Evolutionary conservation across 1,140 invertebrate species (phyloP).

Genomic region (Melitaea cinxia): DNA sequence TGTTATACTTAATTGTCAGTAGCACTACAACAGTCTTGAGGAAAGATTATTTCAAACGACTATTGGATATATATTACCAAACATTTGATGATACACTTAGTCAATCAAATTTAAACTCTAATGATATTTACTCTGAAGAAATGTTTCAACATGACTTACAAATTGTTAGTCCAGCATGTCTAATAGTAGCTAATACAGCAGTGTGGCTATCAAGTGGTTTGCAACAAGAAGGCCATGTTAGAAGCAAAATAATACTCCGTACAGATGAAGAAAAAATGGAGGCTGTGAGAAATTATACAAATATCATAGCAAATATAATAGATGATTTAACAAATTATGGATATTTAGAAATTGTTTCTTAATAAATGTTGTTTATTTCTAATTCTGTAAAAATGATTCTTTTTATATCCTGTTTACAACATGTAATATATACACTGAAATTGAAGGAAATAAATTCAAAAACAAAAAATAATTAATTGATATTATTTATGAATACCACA

Average conservation of each 20-base stretch:
- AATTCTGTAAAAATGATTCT: neutral
- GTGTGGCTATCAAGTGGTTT: constrained; percentile 66
- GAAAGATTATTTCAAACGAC: constrained; percentile 42
- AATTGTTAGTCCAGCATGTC: constrained; percentile 57
- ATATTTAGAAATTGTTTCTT: constrained; percentile 1
- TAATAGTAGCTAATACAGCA: constrained; percentile 68
- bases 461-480: too few species aligned
- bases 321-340: constrained; percentile 51
- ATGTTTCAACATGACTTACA: constrained; percentile 60
- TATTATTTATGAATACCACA: too few species aligned
- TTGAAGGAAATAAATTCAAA: too few species aligned
- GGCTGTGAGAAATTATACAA: constrained; percentile 53
- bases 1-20: constrained; percentile 60
- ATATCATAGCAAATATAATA: constrained; percentile 56
- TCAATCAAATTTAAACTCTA: constrained; percentile 35
- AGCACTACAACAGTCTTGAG: constrained; percentile 53
- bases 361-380: neutral
- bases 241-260: constrained; percentile 53
- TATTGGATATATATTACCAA: constrained; percentile 62
- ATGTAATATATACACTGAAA: too few species aligned
- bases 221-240: constrained; percentile 71
- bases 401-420: neutral
- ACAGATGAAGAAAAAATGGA: constrained; percentile 49
- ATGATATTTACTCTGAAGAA: constrained; percentile 46
- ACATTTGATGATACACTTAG: constrained; percentile 48